Evolutionary conservation across 2,113 vertebrate genomes (phyloP).

Genomic region (Passer domesticus): DNA sequence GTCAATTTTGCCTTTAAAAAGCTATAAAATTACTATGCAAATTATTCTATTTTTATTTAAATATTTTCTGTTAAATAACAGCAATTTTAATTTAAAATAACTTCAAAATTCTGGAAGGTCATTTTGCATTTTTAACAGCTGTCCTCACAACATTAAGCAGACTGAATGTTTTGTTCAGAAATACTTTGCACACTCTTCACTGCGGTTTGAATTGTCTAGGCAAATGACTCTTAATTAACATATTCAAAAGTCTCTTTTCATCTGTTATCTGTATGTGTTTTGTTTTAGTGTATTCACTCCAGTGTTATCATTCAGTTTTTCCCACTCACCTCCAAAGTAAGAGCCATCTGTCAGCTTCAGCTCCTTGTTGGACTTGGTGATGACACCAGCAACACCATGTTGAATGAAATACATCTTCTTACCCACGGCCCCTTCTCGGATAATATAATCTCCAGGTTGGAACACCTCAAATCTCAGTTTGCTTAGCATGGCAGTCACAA

Average conservation of each 20-base stretch:
- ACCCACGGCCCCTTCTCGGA: constrained; percentile 94
- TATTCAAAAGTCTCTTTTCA: not conserved
- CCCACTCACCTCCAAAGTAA: constrained; percentile 93
- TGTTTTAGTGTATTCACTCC: not conserved
- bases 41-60: not conserved
- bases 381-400: constrained; percentile 95
- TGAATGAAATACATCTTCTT: constrained; percentile 99
- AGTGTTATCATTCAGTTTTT: not conserved
- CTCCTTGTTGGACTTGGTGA: constrained; percentile 96
- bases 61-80: not conserved
- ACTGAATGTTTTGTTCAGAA: not conserved
- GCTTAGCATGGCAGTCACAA: constrained; percentile 97
- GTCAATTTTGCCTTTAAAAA: not conserved
- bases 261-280: not conserved
- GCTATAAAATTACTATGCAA: not conserved
- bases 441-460: constrained; percentile 97
- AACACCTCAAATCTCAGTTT: constrained; percentile 97
- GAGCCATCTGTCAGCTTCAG: constrained; percentile 97
- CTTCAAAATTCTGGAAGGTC: not conserved
- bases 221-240: not conserved
- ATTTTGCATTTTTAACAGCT: not conserved
- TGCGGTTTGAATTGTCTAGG: not conserved
- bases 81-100: not conserved
- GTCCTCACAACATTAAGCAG: not conserved
- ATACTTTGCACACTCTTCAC: not conserved